phyloP scores from a whole-genome alignment of 1,140 invertebrate genomes.

The Drosophila carrolli region DNA sequence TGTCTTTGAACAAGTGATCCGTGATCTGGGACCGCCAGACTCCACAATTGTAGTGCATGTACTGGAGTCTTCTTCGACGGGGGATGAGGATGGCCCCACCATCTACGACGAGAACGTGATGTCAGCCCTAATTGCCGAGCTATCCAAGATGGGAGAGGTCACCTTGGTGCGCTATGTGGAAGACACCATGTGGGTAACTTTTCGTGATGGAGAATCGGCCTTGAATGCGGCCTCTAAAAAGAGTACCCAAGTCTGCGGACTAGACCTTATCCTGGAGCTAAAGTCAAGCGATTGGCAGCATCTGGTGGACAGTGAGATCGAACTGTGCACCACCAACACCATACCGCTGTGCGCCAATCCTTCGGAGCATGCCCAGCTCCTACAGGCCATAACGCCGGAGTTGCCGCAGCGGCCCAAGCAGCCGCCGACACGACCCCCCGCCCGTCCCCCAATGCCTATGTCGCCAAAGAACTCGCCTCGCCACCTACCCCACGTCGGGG shows the following conservation, averaged over 20 bases:
- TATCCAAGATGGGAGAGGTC: constrained; percentile 87
- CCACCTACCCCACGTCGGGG: constrained; percentile 80
- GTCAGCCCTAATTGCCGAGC: constrained; percentile 76
- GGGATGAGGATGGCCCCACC: constrained; percentile 85
- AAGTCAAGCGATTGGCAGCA: constrained; percentile 94
- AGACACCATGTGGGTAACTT: constrained; percentile 94
- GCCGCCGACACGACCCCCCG: constrained; percentile 85
- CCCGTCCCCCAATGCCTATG: constrained; percentile 86
- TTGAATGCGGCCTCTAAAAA: constrained; percentile 88
- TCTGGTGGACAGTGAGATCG: constrained; percentile 92
- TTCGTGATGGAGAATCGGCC: constrained; percentile 93
- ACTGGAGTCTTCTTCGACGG: constrained; percentile 63
- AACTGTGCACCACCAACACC: constrained; percentile 93
- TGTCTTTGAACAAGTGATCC: constrained; percentile 93
- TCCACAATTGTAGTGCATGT: constrained; percentile 95
- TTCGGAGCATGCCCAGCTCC: constrained; percentile 60
- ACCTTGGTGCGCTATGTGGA: constrained; percentile 97
- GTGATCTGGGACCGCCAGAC: constrained; percentile 96
- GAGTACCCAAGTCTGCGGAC: constrained; percentile 88
- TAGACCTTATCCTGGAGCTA: constrained; percentile 89
- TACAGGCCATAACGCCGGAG: constrained; percentile 85
- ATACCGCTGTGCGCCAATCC: constrained; percentile 88
- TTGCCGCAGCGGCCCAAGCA: constrained; percentile 87
- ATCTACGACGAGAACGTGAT: constrained; percentile 85
- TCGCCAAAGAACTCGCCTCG: constrained; percentile 84